Conservation (phyloP, 2,113 vertebrate species). For the Nesogale talazaci region DNA sequence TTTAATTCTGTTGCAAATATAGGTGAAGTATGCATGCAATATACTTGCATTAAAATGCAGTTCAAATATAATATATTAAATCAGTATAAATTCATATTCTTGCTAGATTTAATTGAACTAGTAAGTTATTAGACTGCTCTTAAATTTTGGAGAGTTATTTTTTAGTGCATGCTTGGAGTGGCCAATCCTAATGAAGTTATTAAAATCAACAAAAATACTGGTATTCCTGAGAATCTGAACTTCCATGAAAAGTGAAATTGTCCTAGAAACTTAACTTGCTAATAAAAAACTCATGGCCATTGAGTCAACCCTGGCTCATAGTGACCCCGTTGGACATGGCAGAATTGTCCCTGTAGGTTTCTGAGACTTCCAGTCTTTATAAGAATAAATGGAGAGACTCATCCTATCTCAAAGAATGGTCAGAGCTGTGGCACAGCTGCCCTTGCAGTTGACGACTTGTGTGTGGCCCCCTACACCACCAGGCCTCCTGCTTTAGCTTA, state of each 20-base stretch:
- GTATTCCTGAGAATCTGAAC: neutral
- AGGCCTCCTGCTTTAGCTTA: too few relatives aligned
- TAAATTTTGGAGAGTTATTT: neutral
- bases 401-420: too few relatives aligned
- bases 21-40: neutral
- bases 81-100: neutral
- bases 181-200: neutral
- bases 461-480: too few relatives aligned
- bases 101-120: neutral
- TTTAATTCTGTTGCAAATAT: too few relatives aligned
- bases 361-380: too few relatives aligned
- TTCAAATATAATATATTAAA: neutral
- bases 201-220: neutral
- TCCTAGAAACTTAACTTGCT: neutral
- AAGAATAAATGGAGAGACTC: too few relatives aligned
- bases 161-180: neutral
- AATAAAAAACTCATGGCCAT: too few relatives aligned
- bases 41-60: neutral
- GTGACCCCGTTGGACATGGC: too few relatives aligned
- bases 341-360: too few relatives aligned
- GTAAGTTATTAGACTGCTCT: neutral
- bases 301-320: too few relatives aligned
- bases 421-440: too few relatives aligned
- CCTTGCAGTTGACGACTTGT: too few relatives aligned
- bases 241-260: neutral